These are phyloP conservation scores for Tridacna crocea DNA, from an alignment of 2,888 invertebrate genomes.

Conservation along the genomic window DNA sequence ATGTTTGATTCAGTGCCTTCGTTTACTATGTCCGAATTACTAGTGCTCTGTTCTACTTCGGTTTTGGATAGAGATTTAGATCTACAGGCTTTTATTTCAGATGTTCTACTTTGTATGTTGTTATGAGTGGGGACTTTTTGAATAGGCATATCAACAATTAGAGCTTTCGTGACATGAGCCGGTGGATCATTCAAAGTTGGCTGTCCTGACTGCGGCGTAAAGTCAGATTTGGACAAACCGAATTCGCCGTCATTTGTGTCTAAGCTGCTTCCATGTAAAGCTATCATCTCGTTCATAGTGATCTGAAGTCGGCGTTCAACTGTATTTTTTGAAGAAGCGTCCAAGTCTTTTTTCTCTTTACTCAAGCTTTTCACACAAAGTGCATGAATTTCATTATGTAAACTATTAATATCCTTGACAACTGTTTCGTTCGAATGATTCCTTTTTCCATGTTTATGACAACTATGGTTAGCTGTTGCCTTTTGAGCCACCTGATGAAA, in stretches of 20 bases:
- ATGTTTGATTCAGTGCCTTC: not conserved
- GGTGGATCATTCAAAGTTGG: not conserved
- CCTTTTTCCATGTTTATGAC: not conserved
- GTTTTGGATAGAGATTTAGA: not conserved
- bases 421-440: not conserved
- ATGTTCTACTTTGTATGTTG: not conserved
- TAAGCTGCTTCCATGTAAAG: slow-evolving; percentile 11
- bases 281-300: slow-evolving; percentile 6
- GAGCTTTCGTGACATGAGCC: not conserved
- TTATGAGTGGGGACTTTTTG: not conserved
- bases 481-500: no score
- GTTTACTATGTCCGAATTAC: not conserved
- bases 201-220: not conserved
- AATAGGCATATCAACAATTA: slow-evolving; percentile 17
- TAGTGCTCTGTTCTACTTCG: not conserved
- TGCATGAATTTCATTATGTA: not conserved
- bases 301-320: slow-evolving; percentile 2
- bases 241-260: slow-evolving; percentile 4
- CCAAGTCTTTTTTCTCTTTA: not conserved
- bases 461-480: no score
- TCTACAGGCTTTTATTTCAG: no score
- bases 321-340: not conserved
- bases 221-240: not conserved
- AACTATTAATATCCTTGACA: slow-evolving; percentile 6
- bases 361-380: not conserved